Conservation (phyloP, 2,113 vertebrate species). For the Microtus oregoni region DNA sequence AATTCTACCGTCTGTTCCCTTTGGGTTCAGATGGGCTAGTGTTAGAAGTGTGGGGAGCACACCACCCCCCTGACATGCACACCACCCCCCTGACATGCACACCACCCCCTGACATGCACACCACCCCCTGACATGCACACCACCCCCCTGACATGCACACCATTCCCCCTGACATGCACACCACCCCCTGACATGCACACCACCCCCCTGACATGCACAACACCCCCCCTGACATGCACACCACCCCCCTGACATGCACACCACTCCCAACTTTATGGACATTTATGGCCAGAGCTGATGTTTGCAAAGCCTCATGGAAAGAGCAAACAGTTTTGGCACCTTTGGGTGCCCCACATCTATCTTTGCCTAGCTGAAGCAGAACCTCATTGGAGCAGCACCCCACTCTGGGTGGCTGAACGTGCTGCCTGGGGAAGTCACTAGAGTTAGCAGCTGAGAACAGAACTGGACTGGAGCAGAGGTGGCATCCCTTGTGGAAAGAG, state of each 20-base stretch:
- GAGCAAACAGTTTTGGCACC: slow-evolving; percentile 16
- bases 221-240: too few species aligned
- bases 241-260: not conserved
- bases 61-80: not conserved
- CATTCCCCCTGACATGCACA: not conserved
- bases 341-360: not conserved
- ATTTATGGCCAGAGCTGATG: not conserved
- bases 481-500: not conserved
- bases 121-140: too few species aligned
- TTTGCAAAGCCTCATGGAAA: slow-evolving; percentile 19
- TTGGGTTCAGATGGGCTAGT: not conserved
- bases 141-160: not conserved
- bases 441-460: not conserved
- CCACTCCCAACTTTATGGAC: not conserved
- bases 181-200: not conserved
- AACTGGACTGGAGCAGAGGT: not conserved
- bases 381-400: not conserved
- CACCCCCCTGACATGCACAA: too few species aligned
- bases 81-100: not conserved
- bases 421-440: not conserved
- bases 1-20: not conserved
- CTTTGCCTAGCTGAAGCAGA: not conserved
- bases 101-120: too few species aligned
- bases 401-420: not conserved
- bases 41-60: not conserved